Evolutionary conservation across 2,113 vertebrate genomes (phyloP).

Genomic region (Crotalus helleri): DNA sequence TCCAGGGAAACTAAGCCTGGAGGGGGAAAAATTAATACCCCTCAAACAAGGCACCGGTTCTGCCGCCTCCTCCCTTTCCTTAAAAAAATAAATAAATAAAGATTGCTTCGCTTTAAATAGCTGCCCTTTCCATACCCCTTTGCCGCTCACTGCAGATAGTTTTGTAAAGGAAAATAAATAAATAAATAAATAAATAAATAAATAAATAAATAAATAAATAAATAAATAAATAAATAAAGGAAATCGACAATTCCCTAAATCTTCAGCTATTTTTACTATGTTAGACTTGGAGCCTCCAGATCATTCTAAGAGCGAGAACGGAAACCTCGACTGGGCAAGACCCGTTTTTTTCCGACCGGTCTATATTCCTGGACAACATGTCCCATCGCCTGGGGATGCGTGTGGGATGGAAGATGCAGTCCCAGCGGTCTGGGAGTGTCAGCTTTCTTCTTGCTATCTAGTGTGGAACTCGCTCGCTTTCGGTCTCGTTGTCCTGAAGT

Average conservation of each 20-base stretch:
- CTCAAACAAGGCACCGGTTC: conserved; percentile 54
- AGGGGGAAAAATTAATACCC: conserved; percentile 54
- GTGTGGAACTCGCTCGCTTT: not conserved
- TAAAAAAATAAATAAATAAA: not conserved
- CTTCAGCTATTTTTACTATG: not conserved
- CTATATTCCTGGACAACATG: not conserved
- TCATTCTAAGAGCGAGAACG: not conserved
- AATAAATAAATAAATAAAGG: not conserved
- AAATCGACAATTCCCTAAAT: not conserved
- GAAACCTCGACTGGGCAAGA: not conserved
- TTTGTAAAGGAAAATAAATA: not conserved
- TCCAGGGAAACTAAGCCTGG: conserved; percentile 55
- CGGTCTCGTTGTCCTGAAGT: not conserved
- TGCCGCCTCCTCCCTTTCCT: no score
- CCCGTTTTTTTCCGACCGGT: not conserved
- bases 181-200: not conserved
- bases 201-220: not conserved
- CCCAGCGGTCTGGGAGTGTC: not conserved
- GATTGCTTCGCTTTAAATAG: conserved; percentile 70
- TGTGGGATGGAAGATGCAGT: not conserved
- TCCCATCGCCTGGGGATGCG: not conserved
- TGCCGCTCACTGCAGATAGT: not conserved
- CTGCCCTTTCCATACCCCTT: conserved; percentile 15
- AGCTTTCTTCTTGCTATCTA: not conserved
- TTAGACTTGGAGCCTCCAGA: not conserved